Evolutionary conservation across 2,888 invertebrate genomes (phyloP).

Genomic region (Volucella inanis): DNA sequence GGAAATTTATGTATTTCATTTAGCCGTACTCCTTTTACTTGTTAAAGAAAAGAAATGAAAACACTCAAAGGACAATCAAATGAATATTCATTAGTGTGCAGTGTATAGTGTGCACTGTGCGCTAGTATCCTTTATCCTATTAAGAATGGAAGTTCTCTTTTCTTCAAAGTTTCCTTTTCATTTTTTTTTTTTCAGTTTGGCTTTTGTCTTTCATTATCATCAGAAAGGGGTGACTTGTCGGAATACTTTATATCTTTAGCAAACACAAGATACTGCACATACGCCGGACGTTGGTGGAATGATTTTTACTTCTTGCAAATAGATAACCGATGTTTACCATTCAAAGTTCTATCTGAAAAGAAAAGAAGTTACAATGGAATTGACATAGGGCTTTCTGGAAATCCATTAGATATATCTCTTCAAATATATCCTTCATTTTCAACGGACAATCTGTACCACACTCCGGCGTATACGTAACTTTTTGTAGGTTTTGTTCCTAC

Average conservation of each 20-base stretch:
- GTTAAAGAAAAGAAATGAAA: slow-evolving; percentile 24
- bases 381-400: not conserved
- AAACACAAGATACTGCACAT: not conserved
- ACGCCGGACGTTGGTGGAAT: not conserved
- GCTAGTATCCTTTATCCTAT: too few species aligned
- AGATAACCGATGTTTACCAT: not conserved
- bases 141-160: not conserved
- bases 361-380: not conserved
- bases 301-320: not conserved
- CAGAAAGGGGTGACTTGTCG: not conserved
- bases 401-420: not conserved
- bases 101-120: too few species aligned
- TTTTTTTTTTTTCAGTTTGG: slow-evolving; percentile 4
- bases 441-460: not conserved
- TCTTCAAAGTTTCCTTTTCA: not conserved
- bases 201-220: not conserved
- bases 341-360: not conserved
- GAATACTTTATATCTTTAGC: not conserved
- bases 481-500: not conserved
- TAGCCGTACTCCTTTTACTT: slow-evolving; percentile 6
- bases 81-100: slow-evolving; percentile 54
- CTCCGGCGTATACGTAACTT: not conserved
- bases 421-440: not conserved
- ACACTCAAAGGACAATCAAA: slow-evolving; percentile 47
- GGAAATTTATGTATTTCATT: slow-evolving; percentile 27